Base-by-base conservation (phyloP, 2,797 vertebrate species). In the Hydrolagus colliei region DNA sequence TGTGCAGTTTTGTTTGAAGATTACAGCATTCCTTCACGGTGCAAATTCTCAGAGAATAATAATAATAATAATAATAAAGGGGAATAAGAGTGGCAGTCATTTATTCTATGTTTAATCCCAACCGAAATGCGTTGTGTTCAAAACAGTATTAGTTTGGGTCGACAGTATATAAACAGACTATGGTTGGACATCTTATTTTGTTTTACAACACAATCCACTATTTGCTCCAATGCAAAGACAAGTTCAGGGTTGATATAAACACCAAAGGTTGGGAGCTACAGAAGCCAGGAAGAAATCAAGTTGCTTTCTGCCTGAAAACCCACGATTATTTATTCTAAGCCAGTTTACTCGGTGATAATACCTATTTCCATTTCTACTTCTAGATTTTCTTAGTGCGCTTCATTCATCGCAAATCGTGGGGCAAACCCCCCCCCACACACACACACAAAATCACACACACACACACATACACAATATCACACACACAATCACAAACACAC, bases 11-110 rank as follows among this genome's bases (percentile, higher is more conserved):
- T 76, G 7, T 76, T 76, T 18, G 16, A 41, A 4, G 16, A 71
- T 68, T 18, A 61, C 9, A 68, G 35, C 32, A 27, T n/a, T 35
- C 65, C 62, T 5, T 10, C 32, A 84, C 41, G 14, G 8, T 71
- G 12, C 12, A 84, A 82, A 27, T 84, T 82, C 68, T 13, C 63
- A 68, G 68, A 68, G 35, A 68, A 67, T 67, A 82, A 68, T 41
- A 1, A 67, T 67, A 82, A 68, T 41, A 1, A 67, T 27, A 27
- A 27, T 68, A 32, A 8, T 11, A 20, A 41, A 67, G 35, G 22
- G 10, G 2, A 41, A 74, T 74, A 16, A 20, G 14, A 35, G 16
- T 59, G 18, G 6, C 9, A 52, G 41, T 76, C 13, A 76, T 76
- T 68, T 41, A 20, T 11, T 67, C 10, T n/a, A 22, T 84, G 62